Evolutionary conservation across 2,888 invertebrate species (phyloP), one percentile per base, ranked within the genome.

Genomic region (Chrysomela aeneicollis): DNA sequence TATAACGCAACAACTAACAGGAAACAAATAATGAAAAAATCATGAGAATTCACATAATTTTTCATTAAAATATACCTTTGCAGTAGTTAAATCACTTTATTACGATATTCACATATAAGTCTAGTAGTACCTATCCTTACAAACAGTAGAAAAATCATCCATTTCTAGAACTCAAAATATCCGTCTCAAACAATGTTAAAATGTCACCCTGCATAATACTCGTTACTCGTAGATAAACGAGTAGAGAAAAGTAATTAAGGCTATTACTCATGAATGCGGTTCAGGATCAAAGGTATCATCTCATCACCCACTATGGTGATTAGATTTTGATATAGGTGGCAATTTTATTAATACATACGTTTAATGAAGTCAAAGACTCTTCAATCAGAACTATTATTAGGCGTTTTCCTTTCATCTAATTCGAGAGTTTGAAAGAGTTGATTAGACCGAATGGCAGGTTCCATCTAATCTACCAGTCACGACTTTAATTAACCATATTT

Each of bases 391-490:
- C 57, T 60, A 61, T 64, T 64, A 64, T 64, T 61, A 64, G 47
- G 61, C 64, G 61, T 46, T 61, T 64, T 64, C 46, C 46, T 26
- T 57, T 57, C 42, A 42, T 15, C 47, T 26, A 9, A 46, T 26
- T 46, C 30, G 22, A 18, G 35, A 55, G 21, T 42, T n/a, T 17
- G 15, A 21, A 62, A 30, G 61, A 64, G 50, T 59, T 65, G 59
- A 63, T 65, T 63, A 67, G 42, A 21, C 52, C 53, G 55, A 69
- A 54, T 67, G 67, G 65, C 67, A 54, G 67, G 67, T 42, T 58
- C 26, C 61, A 32, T 59, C 42, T 58, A 61, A 65, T 65, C 63
- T 69, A 64, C 64, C 26, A 65, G 69, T 67, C 67, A 67, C 67
- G 61, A 61, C 35, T 58, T 64, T 61, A 66, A 57, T 57, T 46